Percentiles rank a stretch among this genome's conserved stretches.
Evolutionary conservation across 2,797 vertebrate species (phyloP).

Genomic region (Malacoraja senta): DNA sequence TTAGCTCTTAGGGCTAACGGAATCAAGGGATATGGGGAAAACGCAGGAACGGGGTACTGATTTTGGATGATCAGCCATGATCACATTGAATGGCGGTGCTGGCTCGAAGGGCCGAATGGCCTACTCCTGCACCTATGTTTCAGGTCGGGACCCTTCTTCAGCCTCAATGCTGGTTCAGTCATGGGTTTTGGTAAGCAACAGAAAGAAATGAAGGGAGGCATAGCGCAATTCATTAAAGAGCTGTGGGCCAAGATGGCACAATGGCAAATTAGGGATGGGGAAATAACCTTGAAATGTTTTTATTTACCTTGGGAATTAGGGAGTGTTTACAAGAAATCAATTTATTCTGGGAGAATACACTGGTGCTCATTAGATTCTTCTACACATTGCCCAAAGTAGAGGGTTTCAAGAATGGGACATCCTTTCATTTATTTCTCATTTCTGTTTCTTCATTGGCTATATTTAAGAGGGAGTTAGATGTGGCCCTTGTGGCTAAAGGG

Average conservation of each 20-base stretch:
- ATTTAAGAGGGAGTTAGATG: too few species aligned
- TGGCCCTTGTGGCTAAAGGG: too few species aligned
- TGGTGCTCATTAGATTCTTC: background rate
- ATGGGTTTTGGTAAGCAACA: background rate
- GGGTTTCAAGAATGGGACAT: background rate
- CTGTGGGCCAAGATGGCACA: background rate
- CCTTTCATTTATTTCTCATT: background rate
- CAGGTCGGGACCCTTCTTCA: too few species aligned
- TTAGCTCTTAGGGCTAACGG: too few species aligned
- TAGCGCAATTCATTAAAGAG: background rate
- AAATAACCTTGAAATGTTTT: background rate
- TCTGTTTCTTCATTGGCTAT: background rate
- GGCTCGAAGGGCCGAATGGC: too few species aligned
- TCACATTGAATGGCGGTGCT: too few species aligned
- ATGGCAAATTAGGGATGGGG: background rate
- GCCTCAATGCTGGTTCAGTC: too few species aligned
- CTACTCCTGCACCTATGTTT: too few species aligned
- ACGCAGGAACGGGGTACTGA: too few species aligned
- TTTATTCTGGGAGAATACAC: background rate
- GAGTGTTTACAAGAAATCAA: conserved; percentile 22
- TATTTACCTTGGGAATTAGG: background rate
- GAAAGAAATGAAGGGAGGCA: background rate
- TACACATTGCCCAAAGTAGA: background rate
- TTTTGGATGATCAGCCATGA: too few species aligned
- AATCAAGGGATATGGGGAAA: too few species aligned